Conservation (phyloP, 1,140 invertebrate species). For the Macrobrachium nipponense region DNA sequence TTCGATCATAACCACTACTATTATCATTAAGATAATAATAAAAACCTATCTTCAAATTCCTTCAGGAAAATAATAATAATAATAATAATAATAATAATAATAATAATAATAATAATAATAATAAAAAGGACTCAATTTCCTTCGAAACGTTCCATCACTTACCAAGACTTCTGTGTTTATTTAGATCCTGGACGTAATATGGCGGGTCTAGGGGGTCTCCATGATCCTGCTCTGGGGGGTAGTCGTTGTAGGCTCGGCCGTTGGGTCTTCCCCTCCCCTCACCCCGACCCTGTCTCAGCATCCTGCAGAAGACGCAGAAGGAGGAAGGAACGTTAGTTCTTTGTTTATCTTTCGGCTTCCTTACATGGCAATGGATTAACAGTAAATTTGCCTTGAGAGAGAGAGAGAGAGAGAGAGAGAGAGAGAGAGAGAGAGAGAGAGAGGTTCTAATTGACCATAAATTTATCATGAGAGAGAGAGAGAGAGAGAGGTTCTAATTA, state of each 20-base stretch:
- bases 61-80: no score
- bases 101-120: no score
- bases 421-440: no score
- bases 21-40: no score
- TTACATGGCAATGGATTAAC: not conserved
- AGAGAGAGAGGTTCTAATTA: not conserved
- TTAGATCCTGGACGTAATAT: conserved; percentile 47
- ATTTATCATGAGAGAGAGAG: not conserved
- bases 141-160: not conserved
- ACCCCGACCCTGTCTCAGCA: conserved; percentile 32
- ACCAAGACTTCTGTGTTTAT: conserved; percentile 46
- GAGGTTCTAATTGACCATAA: no score
- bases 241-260: conserved; percentile 40
- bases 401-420: not conserved
- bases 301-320: conserved; percentile 20
- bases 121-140: not conserved
- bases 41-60: no score
- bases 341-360: not conserved
- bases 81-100: no score
- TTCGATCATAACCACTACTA: no score
- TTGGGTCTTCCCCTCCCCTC: conserved; percentile 43
- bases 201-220: conserved; percentile 33
- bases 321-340: not conserved
- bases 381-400: not conserved
- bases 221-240: conserved; percentile 9